phyloP scores from a whole-genome alignment of 2,888 invertebrate genomes.

The Lottia scabra region DNA sequence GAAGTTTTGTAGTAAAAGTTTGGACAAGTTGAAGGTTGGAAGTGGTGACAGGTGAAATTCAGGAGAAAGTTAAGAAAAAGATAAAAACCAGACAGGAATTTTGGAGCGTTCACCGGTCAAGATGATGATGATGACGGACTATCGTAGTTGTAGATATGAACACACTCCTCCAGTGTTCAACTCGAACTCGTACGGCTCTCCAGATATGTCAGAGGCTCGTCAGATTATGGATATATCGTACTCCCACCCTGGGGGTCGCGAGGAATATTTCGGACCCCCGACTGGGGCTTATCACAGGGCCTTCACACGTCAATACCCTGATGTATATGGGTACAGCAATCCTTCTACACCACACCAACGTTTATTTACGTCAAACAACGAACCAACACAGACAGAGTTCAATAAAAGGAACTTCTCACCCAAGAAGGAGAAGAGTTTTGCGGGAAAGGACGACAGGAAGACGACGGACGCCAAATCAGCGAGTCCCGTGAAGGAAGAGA shows the following conservation, averaged over 20 bases:
- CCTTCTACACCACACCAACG: constrained; percentile 29
- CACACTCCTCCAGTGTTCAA: constrained; percentile 36
- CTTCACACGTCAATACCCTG: constrained; percentile 35
- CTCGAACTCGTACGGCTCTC: constrained; percentile 22
- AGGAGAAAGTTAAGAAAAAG: too few relatives aligned
- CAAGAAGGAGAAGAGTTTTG: constrained; percentile 17
- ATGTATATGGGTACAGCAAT: constrained; percentile 42
- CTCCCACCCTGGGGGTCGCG: constrained; percentile 42
- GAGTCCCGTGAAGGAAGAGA: constrained; percentile 10
- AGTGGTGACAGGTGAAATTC: not conserved
- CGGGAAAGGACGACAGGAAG: constrained; percentile 13
- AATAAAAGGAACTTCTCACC: constrained; percentile 5
- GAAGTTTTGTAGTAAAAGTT: too few relatives aligned
- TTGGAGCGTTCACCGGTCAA: constrained; percentile 9
- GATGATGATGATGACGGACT: constrained; percentile 66
- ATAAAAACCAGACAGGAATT: too few relatives aligned
- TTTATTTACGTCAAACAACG: constrained; percentile 20
- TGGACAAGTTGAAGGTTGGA: not conserved
- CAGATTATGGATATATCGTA: constrained; percentile 61
- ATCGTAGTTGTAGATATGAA: constrained; percentile 65
- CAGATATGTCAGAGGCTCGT: constrained; percentile 52
- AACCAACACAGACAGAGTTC: constrained; percentile 2
- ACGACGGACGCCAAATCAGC: constrained; percentile 10
- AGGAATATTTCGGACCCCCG: constrained; percentile 43
- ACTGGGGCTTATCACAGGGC: constrained; percentile 38